These are phyloP conservation scores for Conistra vaccinii DNA, from an alignment of 2,888 invertebrate species.

Conservation along the genomic window DNA sequence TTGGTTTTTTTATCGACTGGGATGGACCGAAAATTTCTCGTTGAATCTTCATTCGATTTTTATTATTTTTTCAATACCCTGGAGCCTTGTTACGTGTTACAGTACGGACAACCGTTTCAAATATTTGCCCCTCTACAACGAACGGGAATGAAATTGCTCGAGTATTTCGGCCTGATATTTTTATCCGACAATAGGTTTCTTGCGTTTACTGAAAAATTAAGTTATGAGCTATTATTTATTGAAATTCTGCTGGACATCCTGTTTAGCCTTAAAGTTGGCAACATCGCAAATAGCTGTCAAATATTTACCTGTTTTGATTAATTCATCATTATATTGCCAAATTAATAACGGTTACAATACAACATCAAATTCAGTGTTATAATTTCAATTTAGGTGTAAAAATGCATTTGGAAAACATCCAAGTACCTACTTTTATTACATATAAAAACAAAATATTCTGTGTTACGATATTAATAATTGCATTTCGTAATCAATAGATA, in stretches of 20 bases:
- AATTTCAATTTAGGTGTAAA: too few relatives aligned
- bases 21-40: slow-evolving; percentile 2
- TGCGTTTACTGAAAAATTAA: background rate
- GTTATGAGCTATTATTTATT: background rate
- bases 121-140: background rate
- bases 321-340: too few relatives aligned
- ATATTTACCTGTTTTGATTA: too few relatives aligned
- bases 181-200: background rate
- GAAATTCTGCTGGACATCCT: background rate
- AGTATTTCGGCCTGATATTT: background rate
- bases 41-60: slow-evolving; percentile 15
- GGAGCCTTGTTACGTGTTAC: background rate
- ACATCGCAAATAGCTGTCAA: too few relatives aligned
- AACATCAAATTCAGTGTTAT: too few relatives aligned
- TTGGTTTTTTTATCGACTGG: background rate
- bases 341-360: too few relatives aligned
- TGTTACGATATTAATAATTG: too few relatives aligned
- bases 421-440: too few relatives aligned
- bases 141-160: background rate
- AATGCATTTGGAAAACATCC: too few relatives aligned
- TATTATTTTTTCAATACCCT: slow-evolving; percentile 6
- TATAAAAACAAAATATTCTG: too few relatives aligned
- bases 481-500: too few relatives aligned
- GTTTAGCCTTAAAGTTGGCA: too few relatives aligned
- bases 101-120: background rate